Evolutionary conservation across 2,113 vertebrate species (phyloP).

Genomic region (Notarius lentiginosus): DNA sequence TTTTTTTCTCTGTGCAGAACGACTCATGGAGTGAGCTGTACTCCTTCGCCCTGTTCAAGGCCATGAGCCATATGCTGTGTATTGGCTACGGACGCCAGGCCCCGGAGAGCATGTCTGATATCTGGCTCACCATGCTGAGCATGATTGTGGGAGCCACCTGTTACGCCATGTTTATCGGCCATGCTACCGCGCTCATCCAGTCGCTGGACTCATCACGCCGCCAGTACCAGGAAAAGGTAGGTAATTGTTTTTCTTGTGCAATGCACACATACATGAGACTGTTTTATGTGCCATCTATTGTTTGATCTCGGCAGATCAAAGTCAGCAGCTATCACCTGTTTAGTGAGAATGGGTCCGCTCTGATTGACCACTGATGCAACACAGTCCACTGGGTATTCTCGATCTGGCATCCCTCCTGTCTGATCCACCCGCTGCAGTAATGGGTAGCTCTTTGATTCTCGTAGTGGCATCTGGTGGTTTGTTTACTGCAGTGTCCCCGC

Average conservation of each 20-base stretch:
- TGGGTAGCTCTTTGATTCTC: conserved; percentile 56
- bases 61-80: conserved; percentile 99
- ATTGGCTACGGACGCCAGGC: conserved; percentile 95
- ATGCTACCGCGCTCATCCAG: conserved; percentile 90
- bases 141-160: conserved; percentile 98
- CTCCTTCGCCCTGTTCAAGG: conserved; percentile 97
- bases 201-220: conserved; percentile 89
- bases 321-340: conserved; percentile 32
- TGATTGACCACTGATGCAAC: conserved; percentile 23
- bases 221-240: conserved; percentile 92
- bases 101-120: conserved; percentile 94
- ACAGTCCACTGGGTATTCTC: conserved; percentile 35
- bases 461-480: conserved; percentile 55
- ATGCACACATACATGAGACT: conserved; percentile 34
- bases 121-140: conserved; percentile 98
- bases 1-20: conserved; percentile 75
- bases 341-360: conserved; percentile 22
- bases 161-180: conserved; percentile 94
- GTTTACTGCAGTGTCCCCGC: conserved; percentile 45
- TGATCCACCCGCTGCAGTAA: conserved; percentile 46
- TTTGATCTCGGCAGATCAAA: conserved; percentile 53
- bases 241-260: background rate
- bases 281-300: conserved; percentile 26
- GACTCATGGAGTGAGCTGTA: conserved; percentile 95
- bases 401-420: conserved; percentile 37